Evolutionary conservation across 2,797 vertebrate species (phyloP), one percentile per base, ranked within the genome.

Genomic region (Thripadectes ignobilis): DNA sequence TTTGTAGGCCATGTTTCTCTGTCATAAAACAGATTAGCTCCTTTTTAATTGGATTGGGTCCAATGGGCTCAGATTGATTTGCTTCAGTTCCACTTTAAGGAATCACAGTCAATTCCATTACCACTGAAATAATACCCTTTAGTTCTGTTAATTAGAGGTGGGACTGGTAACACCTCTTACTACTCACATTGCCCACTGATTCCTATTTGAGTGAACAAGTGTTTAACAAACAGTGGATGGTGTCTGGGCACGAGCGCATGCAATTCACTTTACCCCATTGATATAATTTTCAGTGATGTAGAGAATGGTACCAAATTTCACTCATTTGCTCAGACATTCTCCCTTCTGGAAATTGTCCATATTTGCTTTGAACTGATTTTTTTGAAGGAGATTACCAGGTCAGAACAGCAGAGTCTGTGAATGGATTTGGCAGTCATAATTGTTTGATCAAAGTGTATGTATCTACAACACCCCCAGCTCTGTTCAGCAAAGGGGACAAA

Each of bases 31-130:
- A 92, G 65, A 94, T 95, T 93, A 93, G 39, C 68, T 91, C 46
- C 19, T 85, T 95, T 95, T 92, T 95, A 97, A 95, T 96, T 96
- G 72, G 88, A 93, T 94, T 91, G 39, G 65, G 92, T 96, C 90
- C 93, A 89, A 58, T 69, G 66, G 49, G 6, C 54, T 95, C 34
- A 34, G 57, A 95, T 75, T 95, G 92, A 94, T 96, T 92, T 95
- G 75, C 72, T 93, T 95, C 92, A 88, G 75, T 89, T 95, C 54
- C 62, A 73, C 81, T 89, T 87, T 96, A 71, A 96, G 51, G 75
- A 91, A 78, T 83, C 58, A 91, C 75, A 83, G 6, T 92, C n/a
- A 66, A 85, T 94, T 72, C 61, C 61, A 87, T 83, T 76, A 85
- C 71, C 14, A 59, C 26, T 63, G 81, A 94, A 92, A 95, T 88